A percentile compares a stretch with the other conserved stretches of the same genome.
Evolutionary conservation across 2,113 vertebrate genomes (phyloP).

Genomic region (Egretta garzetta): DNA sequence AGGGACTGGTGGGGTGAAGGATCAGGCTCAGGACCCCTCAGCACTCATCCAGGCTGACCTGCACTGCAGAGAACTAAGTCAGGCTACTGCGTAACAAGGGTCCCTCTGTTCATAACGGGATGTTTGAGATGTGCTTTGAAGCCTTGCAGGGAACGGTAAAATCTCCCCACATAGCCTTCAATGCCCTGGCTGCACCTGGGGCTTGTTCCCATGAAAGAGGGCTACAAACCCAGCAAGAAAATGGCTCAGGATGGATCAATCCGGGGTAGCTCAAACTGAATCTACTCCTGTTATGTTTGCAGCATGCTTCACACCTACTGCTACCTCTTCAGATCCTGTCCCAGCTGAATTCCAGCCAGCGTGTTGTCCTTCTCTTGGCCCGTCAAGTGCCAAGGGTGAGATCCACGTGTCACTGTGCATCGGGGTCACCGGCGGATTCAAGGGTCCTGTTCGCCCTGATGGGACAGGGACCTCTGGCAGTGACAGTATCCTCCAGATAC

Average conservation of each 20-base stretch:
- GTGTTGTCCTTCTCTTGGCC: background rate
- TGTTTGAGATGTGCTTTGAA: background rate
- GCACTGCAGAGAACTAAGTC: background rate
- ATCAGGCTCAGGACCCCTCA: background rate
- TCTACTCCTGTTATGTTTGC: background rate
- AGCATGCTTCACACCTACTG: background rate
- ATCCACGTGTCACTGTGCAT: background rate
- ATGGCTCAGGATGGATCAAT: background rate
- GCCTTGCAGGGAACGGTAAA: background rate
- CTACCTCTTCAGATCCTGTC: background rate
- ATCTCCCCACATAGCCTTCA: accelerated
- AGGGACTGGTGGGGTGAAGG: background rate
- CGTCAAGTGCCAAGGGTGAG: accelerated
- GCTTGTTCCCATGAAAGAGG: background rate
- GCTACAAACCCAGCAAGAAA: background rate
- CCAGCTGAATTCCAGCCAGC: background rate
- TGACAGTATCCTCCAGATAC: background rate
- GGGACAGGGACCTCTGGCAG: background rate
- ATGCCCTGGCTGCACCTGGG: background rate
- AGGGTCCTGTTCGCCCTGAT: background rate
- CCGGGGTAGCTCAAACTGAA: background rate
- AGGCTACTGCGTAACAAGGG: background rate
- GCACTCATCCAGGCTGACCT: background rate
- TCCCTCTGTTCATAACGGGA: background rate
- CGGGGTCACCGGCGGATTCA: accelerated